Evolutionary conservation across 2,888 invertebrate genomes (phyloP).

Genomic region (Myathropa florea): DNA sequence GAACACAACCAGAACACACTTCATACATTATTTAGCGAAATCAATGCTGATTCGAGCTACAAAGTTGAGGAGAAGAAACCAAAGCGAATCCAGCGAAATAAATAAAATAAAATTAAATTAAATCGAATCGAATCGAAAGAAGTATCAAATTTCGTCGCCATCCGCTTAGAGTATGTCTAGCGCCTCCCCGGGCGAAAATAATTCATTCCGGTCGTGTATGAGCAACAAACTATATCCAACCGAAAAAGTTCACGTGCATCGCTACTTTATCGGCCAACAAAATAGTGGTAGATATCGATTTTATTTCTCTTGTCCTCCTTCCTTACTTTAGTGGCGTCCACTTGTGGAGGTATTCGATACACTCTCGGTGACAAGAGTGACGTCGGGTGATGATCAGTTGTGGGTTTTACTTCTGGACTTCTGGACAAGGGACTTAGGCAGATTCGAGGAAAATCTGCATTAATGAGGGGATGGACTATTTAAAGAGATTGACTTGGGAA

Average conservation of each 20-base stretch:
- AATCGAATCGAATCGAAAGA: slow-evolving; percentile 2
- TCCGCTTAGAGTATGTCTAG: slow-evolving; percentile 13
- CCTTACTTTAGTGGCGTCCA: neutral
- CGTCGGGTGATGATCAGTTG: neutral
- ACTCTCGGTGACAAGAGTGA: neutral
- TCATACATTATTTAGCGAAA: slow-evolving; percentile 11
- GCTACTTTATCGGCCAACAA: slow-evolving; percentile 8
- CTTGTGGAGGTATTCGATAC: neutral
- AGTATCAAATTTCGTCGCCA: slow-evolving; percentile 9
- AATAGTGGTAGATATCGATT: slow-evolving; percentile 1
- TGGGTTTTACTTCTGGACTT: neutral
- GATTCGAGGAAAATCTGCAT: too few relatives aligned
- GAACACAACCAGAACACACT: neutral
- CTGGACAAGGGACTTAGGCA: too few relatives aligned
- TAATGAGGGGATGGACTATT: neutral
- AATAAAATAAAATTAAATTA: neutral
- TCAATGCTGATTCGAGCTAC: neutral
- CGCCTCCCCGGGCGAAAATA: slow-evolving; percentile 13
- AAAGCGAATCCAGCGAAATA: neutral
- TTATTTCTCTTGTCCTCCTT: neutral
- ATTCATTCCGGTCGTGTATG: slow-evolving; percentile 46
- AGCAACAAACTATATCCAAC: slow-evolving; percentile 13
- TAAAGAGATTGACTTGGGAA: too few relatives aligned
- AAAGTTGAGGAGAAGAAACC: neutral
- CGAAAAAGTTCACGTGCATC: slow-evolving; percentile 36